Evolutionary conservation across 2,888 invertebrate species (phyloP), one percentile per base, ranked within the genome.

Genomic region (Ochropleura leucogaster): DNA sequence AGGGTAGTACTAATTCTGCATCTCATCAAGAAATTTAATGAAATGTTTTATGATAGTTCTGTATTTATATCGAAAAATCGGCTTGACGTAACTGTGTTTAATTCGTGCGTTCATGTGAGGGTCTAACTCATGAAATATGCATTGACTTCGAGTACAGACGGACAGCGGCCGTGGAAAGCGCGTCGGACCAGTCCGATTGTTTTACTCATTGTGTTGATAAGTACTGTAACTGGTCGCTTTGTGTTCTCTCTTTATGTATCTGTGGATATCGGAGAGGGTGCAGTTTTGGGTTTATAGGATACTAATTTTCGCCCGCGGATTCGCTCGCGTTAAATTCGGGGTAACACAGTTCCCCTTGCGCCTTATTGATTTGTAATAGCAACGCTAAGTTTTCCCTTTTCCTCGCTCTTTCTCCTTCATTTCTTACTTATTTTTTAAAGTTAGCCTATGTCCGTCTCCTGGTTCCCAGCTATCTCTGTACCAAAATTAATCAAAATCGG

Each of bases 51-150:
- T 0, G 10, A 20, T 20, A 20, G 7, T 14, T 57, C 4, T 6
- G 20, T 20, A 30, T 20, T 20, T 57, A 6, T 10, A 10, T 57
- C 4, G 8, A 60, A 60, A 5, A 60, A 60, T 42, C 10, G 0
- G 42, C 42, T 5, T 5, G n/a, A 16, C 14, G n/a, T n/a, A n/a
- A n/a, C 12, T 0, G 7, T 42, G 44, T 62, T 62, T n/a, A 44
- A 7, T 12, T 4, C n/a, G 42, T 7, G 0, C 62, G 14, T 18
- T 62, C n/a, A n/a, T 62, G 44, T n/a, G 14, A 62, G 62, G 62
- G 12, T n/a, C 3, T 14, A 62, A 42, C 46, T 80, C 79, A 79
- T 80, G 80, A 64, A 72, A 71, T 73, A 81, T 79, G 64, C 81
- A 81, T 68, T 47, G 44, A 8, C 30, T 42, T 20, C 62, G 62